These are phyloP conservation scores for Allacma fusca DNA, from an alignment of 2,888 invertebrate genomes.

Conservation along the genomic window DNA sequence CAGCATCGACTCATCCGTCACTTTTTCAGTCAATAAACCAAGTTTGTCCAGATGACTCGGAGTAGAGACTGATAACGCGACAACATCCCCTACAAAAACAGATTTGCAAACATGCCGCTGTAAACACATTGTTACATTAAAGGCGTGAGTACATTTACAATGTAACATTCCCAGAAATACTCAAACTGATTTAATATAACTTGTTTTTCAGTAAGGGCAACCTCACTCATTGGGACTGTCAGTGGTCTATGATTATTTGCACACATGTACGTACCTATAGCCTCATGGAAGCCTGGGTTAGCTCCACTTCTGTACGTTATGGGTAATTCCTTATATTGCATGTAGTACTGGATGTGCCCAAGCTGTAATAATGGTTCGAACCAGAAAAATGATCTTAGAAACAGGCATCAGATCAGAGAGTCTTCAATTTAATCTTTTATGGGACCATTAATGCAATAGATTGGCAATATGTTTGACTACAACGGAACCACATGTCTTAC, in stretches of 20 bases:
- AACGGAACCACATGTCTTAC: conserved; percentile 1
- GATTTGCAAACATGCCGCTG: not conserved
- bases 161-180: not conserved
- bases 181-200: not conserved
- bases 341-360: conserved; percentile 79
- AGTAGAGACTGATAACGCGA: conserved; percentile 79
- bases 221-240: not conserved
- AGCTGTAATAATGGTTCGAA: conserved; percentile 67
- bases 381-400: not conserved
- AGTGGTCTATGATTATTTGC: not conserved
- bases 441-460: not conserved
- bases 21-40: conserved; percentile 70
- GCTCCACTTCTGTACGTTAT: conserved; percentile 79
- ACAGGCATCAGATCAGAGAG: not conserved
- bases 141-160: not conserved
- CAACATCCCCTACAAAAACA: conserved; percentile 73
- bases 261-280: conserved; percentile 18
- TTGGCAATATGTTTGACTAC: not conserved
- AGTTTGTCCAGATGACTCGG: conserved; percentile 75
- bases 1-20: conserved; percentile 75
- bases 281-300: conserved; percentile 68
- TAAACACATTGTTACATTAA: no score
- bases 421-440: not conserved
- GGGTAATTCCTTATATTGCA: conserved; percentile 78
- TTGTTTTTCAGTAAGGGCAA: no score